Conservation (phyloP, 2,888 invertebrate species). For the Actias luna region DNA sequence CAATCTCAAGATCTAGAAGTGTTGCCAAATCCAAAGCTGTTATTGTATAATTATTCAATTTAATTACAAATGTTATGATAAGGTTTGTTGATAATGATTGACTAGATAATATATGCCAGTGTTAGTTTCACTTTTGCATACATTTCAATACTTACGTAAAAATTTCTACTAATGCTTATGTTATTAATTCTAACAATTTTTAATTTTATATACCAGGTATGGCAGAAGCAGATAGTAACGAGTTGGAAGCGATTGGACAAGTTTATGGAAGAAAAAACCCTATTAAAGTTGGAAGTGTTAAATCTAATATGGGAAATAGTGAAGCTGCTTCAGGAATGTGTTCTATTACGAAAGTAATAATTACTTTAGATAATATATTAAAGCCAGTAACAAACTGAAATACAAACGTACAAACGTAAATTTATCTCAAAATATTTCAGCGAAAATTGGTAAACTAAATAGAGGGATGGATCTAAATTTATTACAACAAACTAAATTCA, state of each 20-base stretch:
- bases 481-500: too few relatives aligned
- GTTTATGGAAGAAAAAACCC: constrained; percentile 76
- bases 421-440: neutral
- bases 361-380: neutral
- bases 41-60: too few relatives aligned
- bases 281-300: constrained; percentile 70
- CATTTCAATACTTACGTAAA: neutral
- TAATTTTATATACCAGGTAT: too few relatives aligned
- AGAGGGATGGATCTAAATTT: too few relatives aligned
- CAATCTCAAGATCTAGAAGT: too few relatives aligned
- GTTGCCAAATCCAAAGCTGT: too few relatives aligned
- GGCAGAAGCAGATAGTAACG: constrained; percentile 79
- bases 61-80: too few relatives aligned
- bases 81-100: too few relatives aligned
- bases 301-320: constrained; percentile 56
- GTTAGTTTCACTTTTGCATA: neutral
- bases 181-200: neutral
- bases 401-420: neutral
- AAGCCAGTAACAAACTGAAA: neutral
- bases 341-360: constrained; percentile 75
- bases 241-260: constrained; percentile 81
- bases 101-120: too few relatives aligned
- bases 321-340: constrained; percentile 61
- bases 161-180: neutral
- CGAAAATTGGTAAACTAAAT: too few relatives aligned